These are phyloP conservation scores for Molanna angustata DNA, from an alignment of 2,888 invertebrate species.

Conservation along the genomic window DNA sequence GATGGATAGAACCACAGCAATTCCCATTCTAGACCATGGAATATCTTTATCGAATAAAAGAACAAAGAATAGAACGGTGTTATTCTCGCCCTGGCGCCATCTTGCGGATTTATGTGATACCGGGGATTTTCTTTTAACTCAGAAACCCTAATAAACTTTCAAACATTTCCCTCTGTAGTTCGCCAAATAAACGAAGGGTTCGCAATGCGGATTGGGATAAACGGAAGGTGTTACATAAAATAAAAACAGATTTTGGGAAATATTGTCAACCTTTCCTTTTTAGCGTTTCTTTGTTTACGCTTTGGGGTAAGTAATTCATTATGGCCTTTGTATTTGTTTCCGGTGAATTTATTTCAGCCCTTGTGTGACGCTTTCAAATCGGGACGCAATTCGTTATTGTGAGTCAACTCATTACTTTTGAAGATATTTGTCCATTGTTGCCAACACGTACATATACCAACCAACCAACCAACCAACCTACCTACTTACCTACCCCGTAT, in stretches of 20 bases:
- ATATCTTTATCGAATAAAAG: constrained; percentile 31
- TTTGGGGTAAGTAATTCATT: constrained; percentile 9
- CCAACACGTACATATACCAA: too few species aligned
- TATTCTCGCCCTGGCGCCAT: constrained; percentile 25
- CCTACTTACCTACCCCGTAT: too few species aligned
- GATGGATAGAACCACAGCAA: constrained; percentile 9
- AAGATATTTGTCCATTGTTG: not conserved
- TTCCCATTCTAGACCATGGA: constrained; percentile 11
- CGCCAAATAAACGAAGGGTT: constrained; percentile 28
- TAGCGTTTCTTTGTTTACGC: constrained; percentile 12
- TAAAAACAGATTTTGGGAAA: constrained; percentile 30
- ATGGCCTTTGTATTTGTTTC: constrained; percentile 12
- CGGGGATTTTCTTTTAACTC: constrained; percentile 30
- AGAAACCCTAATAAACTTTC: constrained; percentile 31
- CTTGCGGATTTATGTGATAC: constrained; percentile 31
- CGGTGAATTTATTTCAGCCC: constrained; percentile 8
- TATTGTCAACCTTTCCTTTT: constrained; percentile 26
- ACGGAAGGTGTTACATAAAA: constrained; percentile 31
- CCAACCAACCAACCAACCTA: too few species aligned
- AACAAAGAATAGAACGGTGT: constrained; percentile 25
- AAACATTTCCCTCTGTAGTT: constrained; percentile 25
- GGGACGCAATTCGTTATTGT: not conserved
- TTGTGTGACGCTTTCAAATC: not conserved
- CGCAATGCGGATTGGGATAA: constrained; percentile 22
- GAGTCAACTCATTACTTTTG: not conserved